Percentiles rank a stretch among this genome's conserved stretches.
These are phyloP conservation scores for Thysanoteuthis rhombus DNA, from an alignment of 2,888 invertebrate species.

Conservation along the genomic window DNA sequence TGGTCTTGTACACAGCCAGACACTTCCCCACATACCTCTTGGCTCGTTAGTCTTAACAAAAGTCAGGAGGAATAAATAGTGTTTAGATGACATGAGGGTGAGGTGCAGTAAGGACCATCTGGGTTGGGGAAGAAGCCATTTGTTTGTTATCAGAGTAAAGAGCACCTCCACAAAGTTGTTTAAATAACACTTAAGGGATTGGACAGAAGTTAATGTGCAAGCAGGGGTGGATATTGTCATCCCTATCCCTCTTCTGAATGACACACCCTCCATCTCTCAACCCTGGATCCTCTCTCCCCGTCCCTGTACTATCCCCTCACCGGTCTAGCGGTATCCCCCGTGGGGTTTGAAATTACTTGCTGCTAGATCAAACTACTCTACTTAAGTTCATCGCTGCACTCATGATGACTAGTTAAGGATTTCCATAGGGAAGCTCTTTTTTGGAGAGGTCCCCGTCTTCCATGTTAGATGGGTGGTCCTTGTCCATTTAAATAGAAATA, in stretches of 20 bases:
- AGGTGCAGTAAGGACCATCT: background rate
- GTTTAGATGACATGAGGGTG: background rate
- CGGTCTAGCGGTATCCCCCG: background rate
- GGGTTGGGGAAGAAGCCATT: background rate
- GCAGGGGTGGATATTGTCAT: background rate
- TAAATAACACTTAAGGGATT: background rate
- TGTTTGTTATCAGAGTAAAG: background rate
- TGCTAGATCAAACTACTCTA: background rate
- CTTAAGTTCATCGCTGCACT: background rate
- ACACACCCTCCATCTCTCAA: background rate
- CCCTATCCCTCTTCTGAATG: background rate
- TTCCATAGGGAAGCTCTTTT: background rate
- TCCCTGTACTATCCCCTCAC: no score
- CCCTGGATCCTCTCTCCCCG: background rate
- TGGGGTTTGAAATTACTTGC: background rate
- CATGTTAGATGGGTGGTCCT: background rate
- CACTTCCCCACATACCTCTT: background rate
- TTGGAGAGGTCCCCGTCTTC: background rate
- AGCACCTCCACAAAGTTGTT: background rate
- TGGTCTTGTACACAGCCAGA: no score
- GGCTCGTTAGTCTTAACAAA: background rate
- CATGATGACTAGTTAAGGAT: background rate
- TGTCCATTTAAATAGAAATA: background rate
- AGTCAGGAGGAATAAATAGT: background rate
- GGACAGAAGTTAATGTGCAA: background rate